phyloP scores from a whole-genome alignment of 2,113 vertebrate species.

The Nansenia antarctica region DNA sequence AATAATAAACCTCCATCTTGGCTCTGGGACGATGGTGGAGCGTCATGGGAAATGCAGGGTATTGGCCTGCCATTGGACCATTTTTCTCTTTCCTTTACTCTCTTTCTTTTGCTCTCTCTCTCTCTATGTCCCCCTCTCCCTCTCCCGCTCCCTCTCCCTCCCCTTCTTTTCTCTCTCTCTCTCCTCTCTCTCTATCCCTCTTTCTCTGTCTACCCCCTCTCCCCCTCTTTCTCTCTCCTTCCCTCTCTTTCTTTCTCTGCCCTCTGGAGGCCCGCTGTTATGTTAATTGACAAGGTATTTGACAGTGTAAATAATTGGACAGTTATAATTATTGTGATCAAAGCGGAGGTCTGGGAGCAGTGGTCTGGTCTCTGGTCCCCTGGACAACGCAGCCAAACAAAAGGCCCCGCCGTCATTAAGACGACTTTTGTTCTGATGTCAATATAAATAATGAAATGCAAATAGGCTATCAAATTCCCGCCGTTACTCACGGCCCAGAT shows the following conservation, averaged over 20 bases:
- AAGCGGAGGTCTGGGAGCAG: conserved; percentile 47
- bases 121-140: no score
- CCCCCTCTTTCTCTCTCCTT: not conserved
- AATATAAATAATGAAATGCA: conserved; percentile 50
- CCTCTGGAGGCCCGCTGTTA: conserved; percentile 32
- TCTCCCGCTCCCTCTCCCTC: not conserved
- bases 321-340: conserved; percentile 67
- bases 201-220: not conserved
- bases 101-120: not conserved
- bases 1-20: conserved; percentile 23
- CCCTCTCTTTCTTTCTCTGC: conserved; percentile 1
- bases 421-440: conserved; percentile 29
- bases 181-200: not conserved
- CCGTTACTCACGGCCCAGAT: conserved; percentile 35
- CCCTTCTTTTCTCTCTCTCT: conserved; percentile 24
- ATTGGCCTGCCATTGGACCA: not conserved
- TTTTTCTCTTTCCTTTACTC: not conserved
- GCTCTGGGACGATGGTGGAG: conserved; percentile 4
- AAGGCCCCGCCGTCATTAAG: conserved; percentile 18
- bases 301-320: conserved; percentile 71
- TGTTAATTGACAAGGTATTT: conserved; percentile 66
- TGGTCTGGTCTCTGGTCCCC: conserved; percentile 22
- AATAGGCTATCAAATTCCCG: conserved; percentile 31
- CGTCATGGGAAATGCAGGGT: conserved; percentile 32
- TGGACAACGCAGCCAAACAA: conserved; percentile 27